Conservation (phyloP, 2,113 vertebrate species). For the Chunga burmeisteri region DNA sequence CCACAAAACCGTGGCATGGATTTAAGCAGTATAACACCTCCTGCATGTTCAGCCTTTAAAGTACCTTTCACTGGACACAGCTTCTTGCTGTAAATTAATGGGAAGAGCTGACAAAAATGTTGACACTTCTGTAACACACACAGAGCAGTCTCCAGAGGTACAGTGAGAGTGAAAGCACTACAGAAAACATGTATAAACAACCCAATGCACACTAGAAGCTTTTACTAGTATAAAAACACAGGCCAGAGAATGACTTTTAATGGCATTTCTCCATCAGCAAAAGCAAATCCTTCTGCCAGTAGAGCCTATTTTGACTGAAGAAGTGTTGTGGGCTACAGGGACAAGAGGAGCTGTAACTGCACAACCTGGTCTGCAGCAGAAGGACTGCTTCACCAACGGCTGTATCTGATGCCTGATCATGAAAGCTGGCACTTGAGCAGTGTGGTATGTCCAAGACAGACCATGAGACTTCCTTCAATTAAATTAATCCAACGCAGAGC, state of each 20-base stretch:
- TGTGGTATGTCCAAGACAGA: neutral
- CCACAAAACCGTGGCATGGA: neutral
- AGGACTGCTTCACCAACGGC: neutral
- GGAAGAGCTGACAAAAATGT: neutral
- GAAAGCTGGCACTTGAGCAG: neutral
- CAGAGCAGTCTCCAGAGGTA: neutral
- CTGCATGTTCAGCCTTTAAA: neutral
- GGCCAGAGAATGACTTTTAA: neutral
- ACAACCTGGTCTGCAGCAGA: neutral
- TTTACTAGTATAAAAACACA: neutral
- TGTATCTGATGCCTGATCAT: neutral
- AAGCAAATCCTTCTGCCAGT: neutral
- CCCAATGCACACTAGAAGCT: neutral
- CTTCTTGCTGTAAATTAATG: neutral
- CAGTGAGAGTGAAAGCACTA: neutral
- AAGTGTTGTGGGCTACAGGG: neutral
- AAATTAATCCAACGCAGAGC: neutral
- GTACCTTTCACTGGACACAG: neutral
- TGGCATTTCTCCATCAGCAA: neutral
- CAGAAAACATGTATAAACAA: neutral
- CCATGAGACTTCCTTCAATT: neutral
- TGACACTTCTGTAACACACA: neutral
- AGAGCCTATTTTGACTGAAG: neutral
- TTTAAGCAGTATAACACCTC: neutral
- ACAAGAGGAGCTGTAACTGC: neutral